Conservation (phyloP, 2,113 vertebrate genomes). For the Cyanoramphus novaezelandiae region DNA sequence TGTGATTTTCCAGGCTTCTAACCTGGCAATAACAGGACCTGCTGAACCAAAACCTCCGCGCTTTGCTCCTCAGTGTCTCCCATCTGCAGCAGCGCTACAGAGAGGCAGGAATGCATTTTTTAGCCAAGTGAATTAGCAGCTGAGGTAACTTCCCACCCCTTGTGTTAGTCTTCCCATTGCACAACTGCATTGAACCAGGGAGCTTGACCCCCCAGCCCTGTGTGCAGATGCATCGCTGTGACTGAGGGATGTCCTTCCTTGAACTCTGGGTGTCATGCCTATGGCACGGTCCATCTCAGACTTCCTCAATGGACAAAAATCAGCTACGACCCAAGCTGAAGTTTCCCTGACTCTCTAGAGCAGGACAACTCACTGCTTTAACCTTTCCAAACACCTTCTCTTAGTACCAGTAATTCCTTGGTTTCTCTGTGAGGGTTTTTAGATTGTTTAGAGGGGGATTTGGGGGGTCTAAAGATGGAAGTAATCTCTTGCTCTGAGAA, state of each 20-base stretch:
- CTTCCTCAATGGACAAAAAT: neutral
- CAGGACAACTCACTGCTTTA: neutral
- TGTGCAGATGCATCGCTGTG: neutral
- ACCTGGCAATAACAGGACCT: neutral
- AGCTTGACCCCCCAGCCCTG: neutral
- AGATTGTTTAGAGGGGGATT: neutral
- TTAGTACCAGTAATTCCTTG: neutral
- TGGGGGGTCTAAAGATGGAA: neutral
- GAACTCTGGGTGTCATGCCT: accelerated
- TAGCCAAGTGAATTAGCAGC: neutral
- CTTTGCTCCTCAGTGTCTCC: neutral
- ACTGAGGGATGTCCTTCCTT: neutral
- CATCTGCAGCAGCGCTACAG: neutral
- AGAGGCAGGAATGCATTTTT: neutral
- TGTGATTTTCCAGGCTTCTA: neutral
- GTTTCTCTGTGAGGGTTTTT: neutral
- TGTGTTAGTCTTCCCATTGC: neutral
- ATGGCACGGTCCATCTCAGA: neutral
- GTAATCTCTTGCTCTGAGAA: neutral
- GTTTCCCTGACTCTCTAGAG: neutral
- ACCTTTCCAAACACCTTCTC: neutral
- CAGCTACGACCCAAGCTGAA: neutral
- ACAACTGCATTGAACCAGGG: neutral
- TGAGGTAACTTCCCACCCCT: neutral
- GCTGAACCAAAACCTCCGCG: neutral